A percentile compares a stretch with the other conserved stretches of the same genome.
phyloP scores from a whole-genome alignment of 2,113 vertebrate genomes.

The Sebastes schlegelii region DNA sequence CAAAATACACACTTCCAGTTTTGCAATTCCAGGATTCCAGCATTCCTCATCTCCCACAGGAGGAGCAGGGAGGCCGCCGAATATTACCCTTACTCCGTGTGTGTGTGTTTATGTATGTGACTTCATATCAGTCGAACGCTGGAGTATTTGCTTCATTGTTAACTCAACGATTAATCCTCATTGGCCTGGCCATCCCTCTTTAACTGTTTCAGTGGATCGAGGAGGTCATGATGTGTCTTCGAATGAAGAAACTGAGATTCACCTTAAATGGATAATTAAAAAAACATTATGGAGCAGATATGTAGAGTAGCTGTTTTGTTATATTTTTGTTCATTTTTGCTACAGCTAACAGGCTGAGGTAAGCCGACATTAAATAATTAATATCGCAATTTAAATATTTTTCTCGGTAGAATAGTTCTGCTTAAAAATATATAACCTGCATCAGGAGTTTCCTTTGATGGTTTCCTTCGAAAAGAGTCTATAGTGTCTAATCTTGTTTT shows the following conservation, averaged over 20 bases:
- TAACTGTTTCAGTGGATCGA: background rate
- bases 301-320: too few species aligned
- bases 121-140: background rate
- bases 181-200: too few species aligned
- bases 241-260: too few species aligned
- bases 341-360: background rate
- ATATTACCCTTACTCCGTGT: slow-evolving; percentile 28
- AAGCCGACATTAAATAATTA: background rate
- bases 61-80: slow-evolving; percentile 20
- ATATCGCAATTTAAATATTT: background rate
- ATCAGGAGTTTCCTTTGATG: slow-evolving; percentile 5
- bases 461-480: background rate
- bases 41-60: slow-evolving; percentile 69
- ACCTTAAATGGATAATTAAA: too few species aligned
- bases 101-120: background rate
- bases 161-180: background rate
- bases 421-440: background rate
- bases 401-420: background rate
- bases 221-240: background rate
- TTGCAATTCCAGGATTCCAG: slow-evolving; percentile 50
- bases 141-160: background rate
- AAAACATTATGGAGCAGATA: too few species aligned
- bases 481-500: background rate
- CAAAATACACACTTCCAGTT: slow-evolving; percentile 70
- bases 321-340: too few species aligned